Evolutionary conservation across 2,888 invertebrate genomes (phyloP).

Genomic region (Meandrusa payeni): DNA sequence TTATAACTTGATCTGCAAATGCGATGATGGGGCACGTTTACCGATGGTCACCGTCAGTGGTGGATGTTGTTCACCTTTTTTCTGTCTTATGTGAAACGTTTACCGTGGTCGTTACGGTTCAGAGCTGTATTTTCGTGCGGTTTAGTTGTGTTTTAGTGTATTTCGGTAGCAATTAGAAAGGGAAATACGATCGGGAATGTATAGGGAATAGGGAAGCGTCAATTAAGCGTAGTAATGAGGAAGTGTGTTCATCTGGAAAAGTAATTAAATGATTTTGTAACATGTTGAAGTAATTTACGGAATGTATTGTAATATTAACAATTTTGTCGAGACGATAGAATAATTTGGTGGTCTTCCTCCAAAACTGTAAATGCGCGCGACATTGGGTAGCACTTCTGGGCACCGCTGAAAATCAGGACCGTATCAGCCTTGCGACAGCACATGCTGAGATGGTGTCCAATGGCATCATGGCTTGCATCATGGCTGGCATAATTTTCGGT

Average conservation of each 20-base stretch:
- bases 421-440: too few relatives aligned
- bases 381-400: too few relatives aligned
- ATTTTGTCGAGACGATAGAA: too few relatives aligned
- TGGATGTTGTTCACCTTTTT: slow-evolving; percentile 23
- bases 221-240: slow-evolving; percentile 37
- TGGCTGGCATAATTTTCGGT: too few relatives aligned
- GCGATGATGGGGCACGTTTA: neutral
- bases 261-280: slow-evolving; percentile 14
- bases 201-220: slow-evolving; percentile 37
- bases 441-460: too few relatives aligned
- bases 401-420: too few relatives aligned
- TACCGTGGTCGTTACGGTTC: slow-evolving; percentile 46
- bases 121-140: slow-evolving; percentile 43
- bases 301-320: too few relatives aligned
- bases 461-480: too few relatives aligned
- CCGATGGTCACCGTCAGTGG: slow-evolving; percentile 24
- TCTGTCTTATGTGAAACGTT: slow-evolving; percentile 46
- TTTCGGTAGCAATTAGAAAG: slow-evolving; percentile 54
- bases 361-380: too few relatives aligned
- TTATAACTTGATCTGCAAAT: slow-evolving; percentile 28
- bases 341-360: too few relatives aligned
- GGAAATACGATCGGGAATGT: slow-evolving; percentile 41
- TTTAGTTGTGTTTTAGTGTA: slow-evolving; percentile 40
- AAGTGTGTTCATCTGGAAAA: slow-evolving; percentile 16
- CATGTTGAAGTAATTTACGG: slow-evolving; percentile 7